Base-by-base conservation (phyloP, 2,797 vertebrate species). In the Enteromius mattozi region DNA sequence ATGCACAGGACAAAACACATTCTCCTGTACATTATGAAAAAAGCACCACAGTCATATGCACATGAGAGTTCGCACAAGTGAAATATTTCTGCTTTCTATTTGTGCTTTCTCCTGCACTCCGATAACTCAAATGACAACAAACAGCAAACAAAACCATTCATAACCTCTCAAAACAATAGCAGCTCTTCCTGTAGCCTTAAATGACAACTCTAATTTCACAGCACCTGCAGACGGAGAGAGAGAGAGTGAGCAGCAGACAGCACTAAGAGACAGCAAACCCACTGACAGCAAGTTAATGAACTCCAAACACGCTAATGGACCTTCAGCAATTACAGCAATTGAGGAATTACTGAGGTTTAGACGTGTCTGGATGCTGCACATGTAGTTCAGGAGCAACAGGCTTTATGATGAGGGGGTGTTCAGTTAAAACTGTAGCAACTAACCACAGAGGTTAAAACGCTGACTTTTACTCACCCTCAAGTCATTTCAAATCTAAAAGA, bases 1-100 rank as follows among this genome's bases (percentile, higher is more conserved):
- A 45, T 71, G 70, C 24, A 72, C 42, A 47, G 14, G 24, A 72
- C 27, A 72, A 45, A 72, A 68, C 19, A 17, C 21, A 88, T 88
- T 79, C 84, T 86, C 86, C 86, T 90, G 89, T 5, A 86, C 63
- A 87, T 92, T 89, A 87, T 10, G 3, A 13, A 65, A 5, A 59
- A 27, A 56, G 63, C 17, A 0, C 8, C 21, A 6, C 21, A 61
- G 24, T 59, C 10, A 0, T 16, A 27, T 27, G 24, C 59, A 61
- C 19, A 68, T 87, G 84, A 8, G 78, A 91, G 86, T 40, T 24
- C 47, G n/a, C 17, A 14, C 66, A 4, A 3, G n/a, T 66, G n/a
- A 37, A 59, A 69, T 0, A 16, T 35, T 54, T 33, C 33, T 49
- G n/a, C 71, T 56, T 19, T 69, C 33, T 45, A 21, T 27, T 65